phyloP scores from a whole-genome alignment of 2,113 vertebrate genomes.

The Circaetus cinerascens region DNA sequence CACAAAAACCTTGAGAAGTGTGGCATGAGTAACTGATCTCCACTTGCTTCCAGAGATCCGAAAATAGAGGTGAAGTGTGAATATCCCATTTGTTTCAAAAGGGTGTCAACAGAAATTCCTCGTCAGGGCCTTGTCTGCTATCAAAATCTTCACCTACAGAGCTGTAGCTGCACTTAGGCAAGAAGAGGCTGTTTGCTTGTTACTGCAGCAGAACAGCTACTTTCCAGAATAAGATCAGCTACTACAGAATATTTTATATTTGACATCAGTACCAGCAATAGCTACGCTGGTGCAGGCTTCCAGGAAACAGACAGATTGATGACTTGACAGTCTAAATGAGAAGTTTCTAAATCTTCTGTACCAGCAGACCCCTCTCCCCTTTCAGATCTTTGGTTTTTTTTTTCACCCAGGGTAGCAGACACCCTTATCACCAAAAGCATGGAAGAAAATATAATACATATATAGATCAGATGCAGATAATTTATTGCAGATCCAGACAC shows the following conservation, averaged over 20 bases:
- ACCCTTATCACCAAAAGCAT: background rate
- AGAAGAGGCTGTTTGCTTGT: background rate
- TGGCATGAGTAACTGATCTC: constrained; percentile 9
- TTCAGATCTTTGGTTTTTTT: background rate
- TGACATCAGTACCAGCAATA: background rate
- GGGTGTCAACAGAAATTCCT: constrained; percentile 15
- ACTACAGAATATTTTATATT: background rate
- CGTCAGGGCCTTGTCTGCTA: background rate
- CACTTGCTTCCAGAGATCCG: constrained; percentile 1
- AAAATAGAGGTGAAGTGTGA: constrained; percentile 57
- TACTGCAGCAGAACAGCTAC: background rate
- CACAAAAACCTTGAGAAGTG: constrained; percentile 6
- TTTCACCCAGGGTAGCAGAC: background rate
- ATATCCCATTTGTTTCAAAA: constrained; percentile 38
- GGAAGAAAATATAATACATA: background rate
- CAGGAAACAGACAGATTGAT: background rate
- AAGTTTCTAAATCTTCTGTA: background rate
- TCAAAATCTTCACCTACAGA: background rate
- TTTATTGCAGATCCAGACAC: background rate
- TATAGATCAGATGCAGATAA: background rate
- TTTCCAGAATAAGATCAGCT: background rate
- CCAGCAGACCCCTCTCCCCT: background rate
- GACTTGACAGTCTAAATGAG: background rate
- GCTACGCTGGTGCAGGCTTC: background rate
- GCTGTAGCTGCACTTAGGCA: background rate